Conservation (phyloP, 2,797 vertebrate species). For the Aulostomus chinensis region DNA sequence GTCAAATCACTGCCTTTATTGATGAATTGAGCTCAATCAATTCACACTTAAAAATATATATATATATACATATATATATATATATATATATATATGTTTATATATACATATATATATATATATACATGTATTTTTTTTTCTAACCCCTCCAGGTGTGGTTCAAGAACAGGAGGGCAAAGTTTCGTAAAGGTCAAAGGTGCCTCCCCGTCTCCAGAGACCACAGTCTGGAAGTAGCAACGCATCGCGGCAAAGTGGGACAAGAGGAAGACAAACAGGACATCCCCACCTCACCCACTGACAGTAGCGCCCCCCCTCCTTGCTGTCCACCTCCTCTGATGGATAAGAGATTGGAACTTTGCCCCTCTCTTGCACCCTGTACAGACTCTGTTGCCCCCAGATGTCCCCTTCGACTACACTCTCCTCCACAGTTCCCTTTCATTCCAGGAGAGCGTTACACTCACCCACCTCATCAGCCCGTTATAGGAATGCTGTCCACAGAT, state of each 20-base stretch:
- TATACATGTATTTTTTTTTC: too few species aligned
- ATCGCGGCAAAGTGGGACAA: conserved; percentile 25
- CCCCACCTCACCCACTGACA: conserved; percentile 20
- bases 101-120: too few species aligned
- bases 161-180: conserved; percentile 87
- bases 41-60: too few species aligned
- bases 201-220: conserved; percentile 55
- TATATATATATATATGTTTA: too few species aligned
- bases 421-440: conserved; percentile 61
- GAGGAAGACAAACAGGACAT: conserved; percentile 56
- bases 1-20: too few species aligned
- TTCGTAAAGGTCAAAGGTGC: conserved; percentile 81
- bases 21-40: too few species aligned
- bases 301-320: conserved; percentile 4
- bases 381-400: conserved; percentile 45
- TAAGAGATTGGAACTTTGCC: conserved; percentile 33
- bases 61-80: too few species aligned
- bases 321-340: conserved; percentile 19
- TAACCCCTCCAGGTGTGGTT: conserved; percentile 83
- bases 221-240: conserved; percentile 39
- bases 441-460: conserved; percentile 52
- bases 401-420: conserved; percentile 48
- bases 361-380: conserved; percentile 5
- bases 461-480: conserved; percentile 48
- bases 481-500: conserved; percentile 67